Evolutionary conservation across 2,797 vertebrate genomes (phyloP).

Genomic region (Malurus leucopterus): DNA sequence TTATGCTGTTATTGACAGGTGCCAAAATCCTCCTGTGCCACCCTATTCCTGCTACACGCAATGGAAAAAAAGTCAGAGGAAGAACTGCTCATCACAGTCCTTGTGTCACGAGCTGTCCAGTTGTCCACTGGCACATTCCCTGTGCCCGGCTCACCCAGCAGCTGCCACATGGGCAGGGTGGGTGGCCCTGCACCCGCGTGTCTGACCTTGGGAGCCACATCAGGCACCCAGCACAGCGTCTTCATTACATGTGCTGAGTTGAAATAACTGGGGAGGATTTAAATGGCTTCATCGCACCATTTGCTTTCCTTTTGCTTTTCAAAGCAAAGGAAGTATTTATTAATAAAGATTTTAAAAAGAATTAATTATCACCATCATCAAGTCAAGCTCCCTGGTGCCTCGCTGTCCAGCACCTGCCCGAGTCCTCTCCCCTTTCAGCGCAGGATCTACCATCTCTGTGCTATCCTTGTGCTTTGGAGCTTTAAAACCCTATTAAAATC

Average conservation of each 20-base stretch:
- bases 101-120: fast-evolving
- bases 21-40: background rate
- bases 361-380: constrained; percentile 69
- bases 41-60: background rate
- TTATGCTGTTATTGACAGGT: background rate
- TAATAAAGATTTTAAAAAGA: constrained; percentile 67
- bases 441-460: background rate
- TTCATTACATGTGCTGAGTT: background rate
- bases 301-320: constrained; percentile 34
- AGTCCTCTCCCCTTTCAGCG: background rate
- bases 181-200: background rate
- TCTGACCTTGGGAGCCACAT: background rate
- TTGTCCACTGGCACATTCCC: background rate
- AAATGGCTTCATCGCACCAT: background rate
- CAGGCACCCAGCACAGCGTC: background rate
- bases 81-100: background rate
- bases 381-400: constrained; percentile 48
- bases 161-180: background rate
- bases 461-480: background rate
- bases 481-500: constrained; percentile 15
- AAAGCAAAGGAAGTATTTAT: constrained; percentile 59
- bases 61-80: background rate
- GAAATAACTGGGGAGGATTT: constrained; percentile 42
- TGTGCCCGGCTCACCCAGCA: fast-evolving
- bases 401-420: background rate